These are phyloP conservation scores for Etheostoma nigrum DNA, from an alignment of 2,797 vertebrate genomes.

Conservation along the genomic window DNA sequence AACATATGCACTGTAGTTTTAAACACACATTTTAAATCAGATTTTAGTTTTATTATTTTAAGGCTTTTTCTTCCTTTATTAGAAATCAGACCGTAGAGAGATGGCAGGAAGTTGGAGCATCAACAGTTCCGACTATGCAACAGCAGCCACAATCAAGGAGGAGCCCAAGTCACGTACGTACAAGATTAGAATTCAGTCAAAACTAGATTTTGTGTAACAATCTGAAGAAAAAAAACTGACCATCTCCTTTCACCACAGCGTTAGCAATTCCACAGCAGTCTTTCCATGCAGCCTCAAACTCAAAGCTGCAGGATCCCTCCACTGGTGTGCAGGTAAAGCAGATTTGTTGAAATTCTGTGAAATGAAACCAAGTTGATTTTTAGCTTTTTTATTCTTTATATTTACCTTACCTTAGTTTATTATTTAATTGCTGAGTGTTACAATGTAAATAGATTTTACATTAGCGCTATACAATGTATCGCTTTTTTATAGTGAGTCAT, in stretches of 20 bases:
- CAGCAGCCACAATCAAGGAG: not conserved
- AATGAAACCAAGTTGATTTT: too few relatives aligned
- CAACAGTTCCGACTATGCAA: not conserved
- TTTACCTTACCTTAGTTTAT: too few relatives aligned
- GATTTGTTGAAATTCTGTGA: not conserved
- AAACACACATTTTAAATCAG: too few relatives aligned
- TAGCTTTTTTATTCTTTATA: too few relatives aligned
- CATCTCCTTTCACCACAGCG: constrained; percentile 1
- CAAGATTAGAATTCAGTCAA: not conserved
- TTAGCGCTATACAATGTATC: too few relatives aligned
- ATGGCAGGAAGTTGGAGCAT: too few relatives aligned
- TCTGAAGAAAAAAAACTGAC: not conserved
- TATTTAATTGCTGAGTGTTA: too few relatives aligned
- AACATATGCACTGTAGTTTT: too few relatives aligned
- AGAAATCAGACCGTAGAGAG: too few relatives aligned
- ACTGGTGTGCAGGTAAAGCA: not conserved
- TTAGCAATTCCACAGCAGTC: not conserved
- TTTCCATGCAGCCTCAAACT: not conserved
- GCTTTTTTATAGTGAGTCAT: too few relatives aligned
- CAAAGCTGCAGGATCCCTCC: not conserved
- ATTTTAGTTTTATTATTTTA: not conserved
- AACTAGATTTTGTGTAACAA: too few relatives aligned
- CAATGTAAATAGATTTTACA: too few relatives aligned
- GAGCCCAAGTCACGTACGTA: not conserved
- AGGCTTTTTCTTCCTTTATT: not conserved